Evolutionary conservation across 1,140 invertebrate species (phyloP), one percentile per base, ranked within the genome.

Genomic region (Bombus balteatus): DNA sequence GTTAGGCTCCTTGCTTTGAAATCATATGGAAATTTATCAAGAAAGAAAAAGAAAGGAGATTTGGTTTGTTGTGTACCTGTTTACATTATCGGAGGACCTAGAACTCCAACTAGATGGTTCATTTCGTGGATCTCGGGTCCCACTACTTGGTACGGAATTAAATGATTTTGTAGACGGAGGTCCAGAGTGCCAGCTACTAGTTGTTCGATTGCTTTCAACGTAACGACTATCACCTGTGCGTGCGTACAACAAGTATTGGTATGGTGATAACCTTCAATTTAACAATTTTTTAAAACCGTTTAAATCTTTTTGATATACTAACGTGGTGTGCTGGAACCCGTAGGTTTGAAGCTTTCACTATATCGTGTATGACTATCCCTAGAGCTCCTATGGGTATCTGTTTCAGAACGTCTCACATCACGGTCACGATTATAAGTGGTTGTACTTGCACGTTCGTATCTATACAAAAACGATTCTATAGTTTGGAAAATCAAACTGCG

Each of bases 101-200:
- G 92, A 93, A 79, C 93, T 95, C 95, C 95, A 95, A 70, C 91
- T 92, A 1, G 94, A 93, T 65, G 93, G 92, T 71, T 95, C 94
- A 59, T 93, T 94, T 32, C 95, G 93, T 22, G 92, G 93, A 91
- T 95, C 92, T 10, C 94, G 93, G 57, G 93, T 92, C 13, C 93
- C 89, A 13, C 94, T 90, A 81, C 93, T 94, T 43, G 92, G 89
- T 12, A 95, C 93, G 1, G 95, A 94, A 87, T 95, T 95, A 78
- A 95, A 95, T 3, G 94, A 94, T 89, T 95, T 95, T 2, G 94
- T 90, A 28, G 94, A 94, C 43, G 93, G 93, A 81, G 94, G 94
- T 78, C 94, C 94, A 2, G 94, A 94, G 62, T 95, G 95, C 95
- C 95, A 95, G 80, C 94, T 92, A 34, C 94, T 94, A 22, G 93